Percentiles rank a stretch among this genome's conserved stretches.
Conservation (phyloP, 1,140 invertebrate genomes). For the Camponotus pennsylvanicus region DNA sequence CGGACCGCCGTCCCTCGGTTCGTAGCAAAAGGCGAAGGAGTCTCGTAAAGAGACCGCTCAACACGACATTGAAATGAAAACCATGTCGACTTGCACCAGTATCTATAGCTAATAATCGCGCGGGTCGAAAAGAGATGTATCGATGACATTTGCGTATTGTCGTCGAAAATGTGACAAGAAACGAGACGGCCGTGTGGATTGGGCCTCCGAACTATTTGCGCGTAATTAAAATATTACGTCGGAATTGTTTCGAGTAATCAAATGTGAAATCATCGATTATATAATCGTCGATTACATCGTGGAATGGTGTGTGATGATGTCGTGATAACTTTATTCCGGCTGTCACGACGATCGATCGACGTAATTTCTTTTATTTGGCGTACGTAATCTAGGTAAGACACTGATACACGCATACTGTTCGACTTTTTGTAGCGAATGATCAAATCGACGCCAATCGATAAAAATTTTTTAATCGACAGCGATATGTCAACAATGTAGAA, state of each 20-base stretch:
- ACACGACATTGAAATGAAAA: constrained; percentile 81
- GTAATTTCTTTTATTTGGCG: background rate
- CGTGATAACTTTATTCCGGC: constrained; percentile 18
- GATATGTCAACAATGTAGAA: background rate
- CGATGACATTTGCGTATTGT: background rate
- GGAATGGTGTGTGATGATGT: background rate
- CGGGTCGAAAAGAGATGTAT: background rate
- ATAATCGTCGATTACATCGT: background rate
- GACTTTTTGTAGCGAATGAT: constrained; percentile 20
- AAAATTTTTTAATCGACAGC: constrained; percentile 16
- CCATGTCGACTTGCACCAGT: constrained; percentile 74
- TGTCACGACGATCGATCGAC: background rate
- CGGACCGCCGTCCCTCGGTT: constrained; percentile 81
- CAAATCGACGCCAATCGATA: constrained; percentile 13
- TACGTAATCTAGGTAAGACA: background rate
- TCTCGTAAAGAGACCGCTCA: constrained; percentile 73
- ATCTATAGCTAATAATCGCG: constrained; percentile 76
- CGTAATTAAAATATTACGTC: background rate
- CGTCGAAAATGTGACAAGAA: constrained; percentile 4
- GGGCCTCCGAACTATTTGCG: background rate
- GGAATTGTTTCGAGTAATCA: background rate
- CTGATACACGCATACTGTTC: background rate
- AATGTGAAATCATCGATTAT: background rate
- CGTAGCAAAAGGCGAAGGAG: constrained; percentile 82
- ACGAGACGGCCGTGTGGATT: background rate